These are phyloP conservation scores for Lepeophtheirus salmonis DNA, from an alignment of 1,140 invertebrate genomes.

Conservation along the genomic window DNA sequence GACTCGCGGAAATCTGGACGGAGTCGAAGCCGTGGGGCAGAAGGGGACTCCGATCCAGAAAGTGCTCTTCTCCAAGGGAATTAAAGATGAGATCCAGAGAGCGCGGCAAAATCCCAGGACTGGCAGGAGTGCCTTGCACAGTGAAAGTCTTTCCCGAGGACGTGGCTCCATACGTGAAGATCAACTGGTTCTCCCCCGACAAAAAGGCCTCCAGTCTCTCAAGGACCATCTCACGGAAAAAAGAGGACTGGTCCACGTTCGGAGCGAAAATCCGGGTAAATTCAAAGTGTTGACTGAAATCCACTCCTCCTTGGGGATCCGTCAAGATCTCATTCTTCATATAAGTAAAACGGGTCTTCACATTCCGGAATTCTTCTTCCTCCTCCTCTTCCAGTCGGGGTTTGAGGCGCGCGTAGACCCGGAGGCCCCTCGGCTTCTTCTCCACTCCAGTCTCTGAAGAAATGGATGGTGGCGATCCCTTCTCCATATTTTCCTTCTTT, in stretches of 20 bases:
- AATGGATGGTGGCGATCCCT: too few relatives aligned
- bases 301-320: not conserved
- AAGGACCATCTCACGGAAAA: slow-evolving; percentile 31
- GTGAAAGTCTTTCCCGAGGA: slow-evolving; percentile 77
- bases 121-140: slow-evolving; percentile 45
- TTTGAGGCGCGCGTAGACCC: not conserved
- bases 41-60: slow-evolving; percentile 24
- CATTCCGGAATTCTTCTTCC: not conserved
- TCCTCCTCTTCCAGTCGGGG: not conserved
- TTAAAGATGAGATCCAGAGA: slow-evolving; percentile 56
- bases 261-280: not conserved
- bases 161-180: slow-evolving; percentile 70
- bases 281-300: not conserved
- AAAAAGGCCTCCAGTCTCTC: slow-evolving; percentile 40
- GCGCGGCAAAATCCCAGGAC: slow-evolving; percentile 58
- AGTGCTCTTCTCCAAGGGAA: slow-evolving; percentile 26
- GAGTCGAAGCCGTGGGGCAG: slow-evolving; percentile 22
- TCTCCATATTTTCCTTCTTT: too few relatives aligned
- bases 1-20: not conserved
- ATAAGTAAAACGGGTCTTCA: not conserved
- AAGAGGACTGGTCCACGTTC: not conserved
- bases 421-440: too few relatives aligned
- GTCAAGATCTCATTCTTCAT: not conserved
- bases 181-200: slow-evolving; percentile 46
- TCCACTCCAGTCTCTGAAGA: too few relatives aligned